These are phyloP conservation scores for Apteryx mantelli DNA, from an alignment of 2,113 vertebrate species.

Conservation along the genomic window DNA sequence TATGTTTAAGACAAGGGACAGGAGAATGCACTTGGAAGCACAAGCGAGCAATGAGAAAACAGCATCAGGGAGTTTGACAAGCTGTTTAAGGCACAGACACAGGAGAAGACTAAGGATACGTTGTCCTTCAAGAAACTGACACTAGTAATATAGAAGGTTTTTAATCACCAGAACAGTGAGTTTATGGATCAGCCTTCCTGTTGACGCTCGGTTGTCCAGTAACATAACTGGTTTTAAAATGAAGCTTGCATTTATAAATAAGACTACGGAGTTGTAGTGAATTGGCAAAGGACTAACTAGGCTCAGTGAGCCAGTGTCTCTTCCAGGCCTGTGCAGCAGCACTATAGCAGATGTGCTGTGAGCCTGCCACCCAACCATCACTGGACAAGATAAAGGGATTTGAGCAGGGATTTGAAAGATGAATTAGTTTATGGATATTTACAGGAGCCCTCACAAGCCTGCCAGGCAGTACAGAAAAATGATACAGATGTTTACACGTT, in stretches of 20 bases:
- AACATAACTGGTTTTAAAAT: background rate
- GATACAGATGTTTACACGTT: fast-evolving
- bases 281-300: background rate
- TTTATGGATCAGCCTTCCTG: background rate
- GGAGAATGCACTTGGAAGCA: background rate
- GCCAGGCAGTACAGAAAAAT: background rate
- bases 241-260: fast-evolving
- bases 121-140: background rate
- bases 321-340: background rate
- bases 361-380: background rate
- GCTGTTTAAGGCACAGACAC: background rate
- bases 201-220: background rate
- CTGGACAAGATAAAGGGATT: background rate
- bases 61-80: background rate
- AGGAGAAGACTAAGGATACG: background rate
- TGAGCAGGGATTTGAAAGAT: background rate
- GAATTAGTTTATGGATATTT: background rate
- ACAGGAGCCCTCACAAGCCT: background rate
- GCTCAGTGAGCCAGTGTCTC: background rate
- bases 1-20: background rate
- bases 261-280: background rate
- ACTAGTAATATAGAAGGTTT: background rate
- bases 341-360: background rate
- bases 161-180: background rate
- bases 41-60: background rate